Conservation (phyloP, 2,113 vertebrate species). For the Albula goreensis region DNA sequence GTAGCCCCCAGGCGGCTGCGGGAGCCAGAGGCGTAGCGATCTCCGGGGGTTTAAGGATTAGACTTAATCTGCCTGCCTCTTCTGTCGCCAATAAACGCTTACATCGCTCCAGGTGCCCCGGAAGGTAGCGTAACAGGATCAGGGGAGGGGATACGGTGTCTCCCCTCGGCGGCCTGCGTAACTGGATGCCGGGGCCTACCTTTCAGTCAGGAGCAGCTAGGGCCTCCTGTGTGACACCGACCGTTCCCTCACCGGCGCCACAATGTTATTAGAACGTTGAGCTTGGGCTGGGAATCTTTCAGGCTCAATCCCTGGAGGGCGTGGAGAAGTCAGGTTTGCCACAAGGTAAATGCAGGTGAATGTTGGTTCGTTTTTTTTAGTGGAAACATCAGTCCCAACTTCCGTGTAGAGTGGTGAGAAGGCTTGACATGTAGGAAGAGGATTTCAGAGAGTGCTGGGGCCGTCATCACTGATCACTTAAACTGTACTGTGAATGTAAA, state of each 20-base stretch:
- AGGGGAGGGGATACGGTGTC: background rate
- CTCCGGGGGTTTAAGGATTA: conserved; percentile 25
- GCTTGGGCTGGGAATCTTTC: too few relatives aligned
- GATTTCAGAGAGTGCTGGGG: background rate
- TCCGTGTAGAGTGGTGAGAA: background rate
- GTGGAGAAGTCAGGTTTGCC: background rate
- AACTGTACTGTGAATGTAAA: background rate
- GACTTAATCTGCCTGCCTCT: conserved; percentile 24
- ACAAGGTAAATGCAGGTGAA: background rate
- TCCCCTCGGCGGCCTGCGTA: background rate
- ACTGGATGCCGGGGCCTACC: background rate
- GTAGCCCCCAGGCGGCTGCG: background rate
- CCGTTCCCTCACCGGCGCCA: background rate
- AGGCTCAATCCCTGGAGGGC: background rate
- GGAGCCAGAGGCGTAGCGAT: background rate
- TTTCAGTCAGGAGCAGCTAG: background rate
- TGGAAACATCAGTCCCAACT: background rate
- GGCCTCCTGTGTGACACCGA: background rate
- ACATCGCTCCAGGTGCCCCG: conserved; percentile 24
- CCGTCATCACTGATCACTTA: too few relatives aligned
- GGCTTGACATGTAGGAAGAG: background rate
- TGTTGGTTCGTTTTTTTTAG: background rate
- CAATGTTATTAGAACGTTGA: background rate
- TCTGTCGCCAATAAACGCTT: conserved; percentile 25
- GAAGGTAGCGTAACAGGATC: conserved; percentile 11